Evolutionary conservation across 92 coral and sea anemone genomes (phyloP).

Genomic region (Umimayanthus kanabou): DNA sequence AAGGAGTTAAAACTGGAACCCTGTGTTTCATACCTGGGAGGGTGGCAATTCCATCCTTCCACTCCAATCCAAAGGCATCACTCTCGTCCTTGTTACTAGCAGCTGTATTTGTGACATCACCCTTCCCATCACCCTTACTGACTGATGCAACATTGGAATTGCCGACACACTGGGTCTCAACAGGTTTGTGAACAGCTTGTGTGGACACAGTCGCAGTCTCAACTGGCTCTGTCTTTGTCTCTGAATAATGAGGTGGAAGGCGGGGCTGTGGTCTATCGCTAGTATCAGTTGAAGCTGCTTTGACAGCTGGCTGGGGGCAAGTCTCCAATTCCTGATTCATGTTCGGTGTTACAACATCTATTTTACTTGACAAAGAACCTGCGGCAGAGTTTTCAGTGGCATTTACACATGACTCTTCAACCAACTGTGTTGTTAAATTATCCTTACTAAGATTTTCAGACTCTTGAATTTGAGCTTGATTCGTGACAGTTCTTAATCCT

Average conservation of each 20-base stretch:
- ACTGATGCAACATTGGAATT: background rate
- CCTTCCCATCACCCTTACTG: background rate
- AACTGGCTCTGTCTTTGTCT: conserved; percentile 17
- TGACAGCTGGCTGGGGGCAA: background rate
- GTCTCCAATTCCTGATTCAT: background rate
- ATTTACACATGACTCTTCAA: background rate
- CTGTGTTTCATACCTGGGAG: conserved; percentile 56
- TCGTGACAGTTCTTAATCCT: background rate
- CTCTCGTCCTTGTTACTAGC: background rate
- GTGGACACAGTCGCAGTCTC: conserved; percentile 26
- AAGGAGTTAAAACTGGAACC: background rate
- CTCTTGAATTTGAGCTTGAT: background rate
- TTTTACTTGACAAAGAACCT: background rate
- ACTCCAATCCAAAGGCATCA: conserved; percentile 67
- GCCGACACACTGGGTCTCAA: background rate
- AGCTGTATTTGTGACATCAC: background rate
- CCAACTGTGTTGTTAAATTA: background rate
- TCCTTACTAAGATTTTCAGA: background rate
- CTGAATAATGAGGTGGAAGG: background rate
- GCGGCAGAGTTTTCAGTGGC: background rate
- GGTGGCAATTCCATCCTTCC: conserved; percentile 76
- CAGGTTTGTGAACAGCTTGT: conserved; percentile 19
- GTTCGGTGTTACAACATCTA: background rate
- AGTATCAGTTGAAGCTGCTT: conserved; percentile 35
- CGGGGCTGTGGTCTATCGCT: conserved; percentile 12